These are phyloP conservation scores for Labia minor DNA, from an alignment of 2,888 invertebrate species.

Conservation along the genomic window DNA sequence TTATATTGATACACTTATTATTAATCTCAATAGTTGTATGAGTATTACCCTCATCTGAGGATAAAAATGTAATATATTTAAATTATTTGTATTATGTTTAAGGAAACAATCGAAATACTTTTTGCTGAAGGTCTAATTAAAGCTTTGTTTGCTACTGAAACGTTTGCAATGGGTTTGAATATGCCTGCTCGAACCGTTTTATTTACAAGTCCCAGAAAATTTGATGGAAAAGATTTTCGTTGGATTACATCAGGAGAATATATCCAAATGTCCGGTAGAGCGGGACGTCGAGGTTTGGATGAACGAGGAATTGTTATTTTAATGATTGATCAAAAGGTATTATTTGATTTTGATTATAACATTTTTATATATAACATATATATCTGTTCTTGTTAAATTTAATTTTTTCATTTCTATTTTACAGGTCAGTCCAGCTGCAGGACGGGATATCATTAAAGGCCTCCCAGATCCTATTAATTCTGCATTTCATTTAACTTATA, in stretches of 20 bases:
- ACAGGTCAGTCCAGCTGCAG: slow-evolving; percentile 50
- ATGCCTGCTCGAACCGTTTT: slow-evolving; percentile 99
- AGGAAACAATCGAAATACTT: slow-evolving; percentile 97
- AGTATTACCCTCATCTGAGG: no score
- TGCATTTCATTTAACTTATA: slow-evolving; percentile 97
- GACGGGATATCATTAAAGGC: slow-evolving; percentile 73
- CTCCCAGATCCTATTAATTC: slow-evolving; percentile 95
- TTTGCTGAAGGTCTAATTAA: slow-evolving; percentile 97
- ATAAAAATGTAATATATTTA: no score
- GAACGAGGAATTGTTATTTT: slow-evolving; percentile 95
- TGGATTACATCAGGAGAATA: slow-evolving; percentile 54
- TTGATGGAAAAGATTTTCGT: slow-evolving; percentile 90
- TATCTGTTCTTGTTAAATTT: background rate
- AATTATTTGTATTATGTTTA: no score
- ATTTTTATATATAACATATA: slow-evolving; percentile 28
- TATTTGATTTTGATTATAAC: slow-evolving; percentile 30
- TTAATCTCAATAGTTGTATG: no score
- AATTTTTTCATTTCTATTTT: background rate
- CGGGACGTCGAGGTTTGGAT: slow-evolving; percentile 92
- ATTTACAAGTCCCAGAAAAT: slow-evolving; percentile 90
- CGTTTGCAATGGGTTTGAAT: slow-evolving; percentile 99
- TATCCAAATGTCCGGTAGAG: slow-evolving; percentile 95
- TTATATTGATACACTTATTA: no score
- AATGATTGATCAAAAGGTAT: slow-evolving; percentile 94
- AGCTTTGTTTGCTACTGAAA: slow-evolving; percentile 98